Base-by-base conservation (phyloP, 1,140 invertebrate species). In the Drosophila tropicalis region DNA sequence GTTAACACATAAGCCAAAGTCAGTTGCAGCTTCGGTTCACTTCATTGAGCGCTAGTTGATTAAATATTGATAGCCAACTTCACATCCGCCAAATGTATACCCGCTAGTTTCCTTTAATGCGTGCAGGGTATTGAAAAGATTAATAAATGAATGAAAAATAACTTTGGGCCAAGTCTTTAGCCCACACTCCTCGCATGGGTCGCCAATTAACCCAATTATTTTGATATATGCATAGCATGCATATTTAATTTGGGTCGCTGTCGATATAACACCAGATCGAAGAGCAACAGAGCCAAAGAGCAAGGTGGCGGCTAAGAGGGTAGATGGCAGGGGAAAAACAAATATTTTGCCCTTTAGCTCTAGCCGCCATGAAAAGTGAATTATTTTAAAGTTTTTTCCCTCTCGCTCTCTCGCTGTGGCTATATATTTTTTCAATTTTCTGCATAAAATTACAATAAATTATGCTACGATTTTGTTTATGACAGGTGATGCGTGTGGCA, bases 181-280 rank as follows among this genome's bases (percentile, higher is more conserved):
- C 62, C 41, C 62, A 65, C 47, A 64, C 44, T 51, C 17, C 44
- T 51, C 44, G 44, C 68, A 70, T 61, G 72, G 56, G 62, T 62
- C 57, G 63, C 68, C 75, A 82, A 83, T 86, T 86, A 86, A 86
- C 82, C 83, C 79, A 86, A 87, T 86, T 86, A 87, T 79, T 79
- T 82, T 87, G 83, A 87, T 83, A 76, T 76, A 87, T 69, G 76
- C 79, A 87, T 62, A 87, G 72, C 79, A 70, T 87, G 69, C 75
- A 86, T 87, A 87, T 71, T 76, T 79, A 82, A 87, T 86, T 76
- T 79, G 64, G 51, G 19, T 29, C 62, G 51, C 54, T 47, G 9
- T 41, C 55, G 56, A 65, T 60, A 74, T 55, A 65, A 41, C 32
- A 47, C 44, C 15, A 22, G 44, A 51, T 51, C 44, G 44, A 51